These are phyloP conservation scores for Parascotia fuliginaria DNA, from an alignment of 2,888 invertebrate species.

Conservation along the genomic window DNA sequence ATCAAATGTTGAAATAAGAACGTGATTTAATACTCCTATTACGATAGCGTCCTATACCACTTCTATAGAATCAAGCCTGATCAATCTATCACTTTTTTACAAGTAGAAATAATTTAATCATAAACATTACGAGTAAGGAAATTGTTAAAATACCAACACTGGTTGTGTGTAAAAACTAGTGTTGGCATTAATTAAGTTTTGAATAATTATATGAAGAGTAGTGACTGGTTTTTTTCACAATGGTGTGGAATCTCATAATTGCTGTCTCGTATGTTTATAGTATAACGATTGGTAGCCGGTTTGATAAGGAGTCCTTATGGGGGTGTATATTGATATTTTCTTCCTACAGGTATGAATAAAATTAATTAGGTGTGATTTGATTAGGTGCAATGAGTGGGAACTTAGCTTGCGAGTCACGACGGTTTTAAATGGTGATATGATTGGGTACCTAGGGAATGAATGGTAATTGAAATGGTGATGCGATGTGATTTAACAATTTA, in stretches of 20 bases:
- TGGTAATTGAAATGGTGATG: too few species aligned
- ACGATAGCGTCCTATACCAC: background rate
- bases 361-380: too few species aligned
- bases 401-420: too few species aligned
- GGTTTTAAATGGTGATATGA: too few species aligned
- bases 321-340: too few species aligned
- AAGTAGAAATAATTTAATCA: slow-evolving; percentile 54
- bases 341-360: too few species aligned
- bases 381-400: too few species aligned
- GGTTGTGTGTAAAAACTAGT: slow-evolving; percentile 50
- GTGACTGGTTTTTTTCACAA: background rate
- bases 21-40: too few species aligned
- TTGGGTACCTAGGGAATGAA: too few species aligned
- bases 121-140: slow-evolving; percentile 58
- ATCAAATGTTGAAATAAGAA: too few species aligned
- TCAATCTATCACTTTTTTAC: slow-evolving; percentile 35
- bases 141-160: slow-evolving; percentile 65
- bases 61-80: slow-evolving; percentile 12
- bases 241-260: background rate
- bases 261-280: background rate
- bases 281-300: background rate
- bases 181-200: slow-evolving; percentile 8
- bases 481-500: too few species aligned
- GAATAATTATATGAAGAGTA: slow-evolving; percentile 7
- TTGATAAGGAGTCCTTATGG: background rate